These are phyloP conservation scores for Lysandra bellargus DNA, from an alignment of 2,888 invertebrate genomes.

Conservation along the genomic window DNA sequence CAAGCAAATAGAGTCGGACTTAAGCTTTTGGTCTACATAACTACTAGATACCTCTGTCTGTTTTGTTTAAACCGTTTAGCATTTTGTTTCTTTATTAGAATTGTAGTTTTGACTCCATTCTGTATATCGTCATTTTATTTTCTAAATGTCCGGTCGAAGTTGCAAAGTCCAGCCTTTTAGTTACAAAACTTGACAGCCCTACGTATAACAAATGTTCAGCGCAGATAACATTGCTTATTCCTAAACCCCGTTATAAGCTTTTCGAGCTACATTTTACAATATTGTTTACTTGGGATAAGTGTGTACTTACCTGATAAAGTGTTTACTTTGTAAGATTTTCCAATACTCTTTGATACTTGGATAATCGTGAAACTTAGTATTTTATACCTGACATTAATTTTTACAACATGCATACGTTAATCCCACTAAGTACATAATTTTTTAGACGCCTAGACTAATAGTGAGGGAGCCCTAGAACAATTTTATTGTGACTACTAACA, in stretches of 20 bases:
- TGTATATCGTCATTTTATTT: background rate
- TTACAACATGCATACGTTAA: background rate
- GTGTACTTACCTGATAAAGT: background rate
- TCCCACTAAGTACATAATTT: no score
- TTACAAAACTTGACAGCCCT: background rate
- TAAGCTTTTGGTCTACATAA: background rate
- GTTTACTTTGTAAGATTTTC: constrained; percentile 14
- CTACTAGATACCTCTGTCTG: background rate
- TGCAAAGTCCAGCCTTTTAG: background rate
- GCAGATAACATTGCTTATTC: constrained; percentile 11
- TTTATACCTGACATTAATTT: background rate
- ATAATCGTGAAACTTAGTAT: background rate
- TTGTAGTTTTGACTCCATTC: background rate
- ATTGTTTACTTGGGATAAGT: constrained; percentile 17
- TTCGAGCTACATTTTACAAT: constrained; percentile 17
- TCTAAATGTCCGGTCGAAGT: background rate
- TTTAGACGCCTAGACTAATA: no score
- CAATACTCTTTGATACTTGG: constrained; percentile 3
- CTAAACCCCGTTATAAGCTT: constrained; percentile 13
- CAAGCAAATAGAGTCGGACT: background rate
- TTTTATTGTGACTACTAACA: no score
- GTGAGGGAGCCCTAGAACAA: no score
- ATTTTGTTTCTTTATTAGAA: background rate
- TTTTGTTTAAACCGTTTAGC: background rate
- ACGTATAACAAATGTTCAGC: constrained; percentile 13